Percentiles rank a stretch among this genome's conserved stretches.
phyloP scores from a whole-genome alignment of 2,797 vertebrate genomes.

The Ctenopoma kingsleyae region DNA sequence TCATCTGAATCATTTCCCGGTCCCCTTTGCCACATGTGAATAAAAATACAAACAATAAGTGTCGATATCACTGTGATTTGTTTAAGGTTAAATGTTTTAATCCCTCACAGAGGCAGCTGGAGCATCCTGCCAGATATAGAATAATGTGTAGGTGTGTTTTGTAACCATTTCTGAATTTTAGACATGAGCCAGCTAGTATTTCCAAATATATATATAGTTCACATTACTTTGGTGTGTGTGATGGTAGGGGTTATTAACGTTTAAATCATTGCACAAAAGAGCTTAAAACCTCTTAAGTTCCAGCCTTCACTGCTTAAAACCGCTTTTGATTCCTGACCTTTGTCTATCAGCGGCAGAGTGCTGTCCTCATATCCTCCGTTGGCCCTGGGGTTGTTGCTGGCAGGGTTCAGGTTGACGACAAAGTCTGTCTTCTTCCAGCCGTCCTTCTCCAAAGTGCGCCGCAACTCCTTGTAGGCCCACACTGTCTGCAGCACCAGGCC shows the following conservation, averaged over 20 bases:
- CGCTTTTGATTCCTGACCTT: conserved; percentile 73
- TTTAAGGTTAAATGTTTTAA: not conserved
- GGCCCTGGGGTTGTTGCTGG: conserved; percentile 83
- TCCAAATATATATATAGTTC: not conserved
- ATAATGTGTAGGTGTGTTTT: conserved; percentile 12
- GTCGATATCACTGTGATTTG: not conserved
- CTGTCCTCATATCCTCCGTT: conserved; percentile 94
- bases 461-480: conserved; percentile 94
- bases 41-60: conserved; percentile 29
- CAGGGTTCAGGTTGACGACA: conserved; percentile 89
- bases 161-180: conserved; percentile 6
- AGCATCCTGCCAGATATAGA: conserved; percentile 13
- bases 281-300: not conserved
- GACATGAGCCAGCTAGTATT: conserved; percentile 15
- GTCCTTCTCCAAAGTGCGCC: conserved; percentile 94
- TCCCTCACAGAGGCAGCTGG: not conserved
- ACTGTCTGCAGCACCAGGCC: conserved; percentile 93
- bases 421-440: conserved; percentile 99
- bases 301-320: no score
- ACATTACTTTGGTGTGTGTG: not conserved
- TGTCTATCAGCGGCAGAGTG: conserved; percentile 94
- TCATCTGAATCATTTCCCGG: conserved; percentile 94
- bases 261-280: not conserved
- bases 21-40: conserved; percentile 88
- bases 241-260: not conserved